Percentiles rank a stretch among this genome's conserved stretches.
phyloP scores from a whole-genome alignment of 2,113 vertebrate species.

The Halichoeres trimaculatus region DNA sequence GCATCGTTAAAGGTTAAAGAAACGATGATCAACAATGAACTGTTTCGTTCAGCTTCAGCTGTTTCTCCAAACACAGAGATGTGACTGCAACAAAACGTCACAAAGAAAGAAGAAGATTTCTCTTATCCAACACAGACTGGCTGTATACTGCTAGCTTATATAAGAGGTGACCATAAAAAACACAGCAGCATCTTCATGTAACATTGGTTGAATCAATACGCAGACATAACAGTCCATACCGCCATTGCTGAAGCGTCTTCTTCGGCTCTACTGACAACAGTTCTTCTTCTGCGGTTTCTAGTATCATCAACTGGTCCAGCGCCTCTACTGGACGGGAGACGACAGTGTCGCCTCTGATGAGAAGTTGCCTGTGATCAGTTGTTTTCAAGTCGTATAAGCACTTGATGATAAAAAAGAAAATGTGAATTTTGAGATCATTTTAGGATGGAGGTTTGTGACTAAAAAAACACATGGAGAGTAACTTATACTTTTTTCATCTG shows the following conservation, averaged over 20 bases:
- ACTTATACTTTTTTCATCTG: too few relatives aligned
- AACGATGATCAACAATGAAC: slow-evolving; percentile 24
- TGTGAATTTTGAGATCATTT: too few relatives aligned
- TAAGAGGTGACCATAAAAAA: background rate
- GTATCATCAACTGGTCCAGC: background rate
- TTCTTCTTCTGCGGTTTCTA: slow-evolving; percentile 37
- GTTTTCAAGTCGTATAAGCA: too few relatives aligned
- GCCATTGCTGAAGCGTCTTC: slow-evolving; percentile 42
- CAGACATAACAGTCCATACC: slow-evolving; percentile 24
- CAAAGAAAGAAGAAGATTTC: background rate
- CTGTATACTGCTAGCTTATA: background rate
- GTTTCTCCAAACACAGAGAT: background rate
- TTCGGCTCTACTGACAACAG: background rate
- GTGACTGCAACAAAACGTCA: background rate
- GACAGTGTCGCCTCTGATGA: too few relatives aligned
- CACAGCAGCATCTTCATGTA: background rate
- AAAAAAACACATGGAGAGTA: too few relatives aligned
- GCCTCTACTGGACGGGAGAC: slow-evolving; percentile 23
- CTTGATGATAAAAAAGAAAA: too few relatives aligned
- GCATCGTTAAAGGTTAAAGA: slow-evolving; percentile 80
- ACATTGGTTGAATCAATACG: slow-evolving; percentile 19
- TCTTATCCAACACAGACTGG: background rate
- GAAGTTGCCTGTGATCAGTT: too few relatives aligned
- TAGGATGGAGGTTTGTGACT: too few relatives aligned
- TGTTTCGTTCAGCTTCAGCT: slow-evolving; percentile 13